Conservation (phyloP, 2,888 invertebrate species). For the Cephus sareptanus region DNA sequence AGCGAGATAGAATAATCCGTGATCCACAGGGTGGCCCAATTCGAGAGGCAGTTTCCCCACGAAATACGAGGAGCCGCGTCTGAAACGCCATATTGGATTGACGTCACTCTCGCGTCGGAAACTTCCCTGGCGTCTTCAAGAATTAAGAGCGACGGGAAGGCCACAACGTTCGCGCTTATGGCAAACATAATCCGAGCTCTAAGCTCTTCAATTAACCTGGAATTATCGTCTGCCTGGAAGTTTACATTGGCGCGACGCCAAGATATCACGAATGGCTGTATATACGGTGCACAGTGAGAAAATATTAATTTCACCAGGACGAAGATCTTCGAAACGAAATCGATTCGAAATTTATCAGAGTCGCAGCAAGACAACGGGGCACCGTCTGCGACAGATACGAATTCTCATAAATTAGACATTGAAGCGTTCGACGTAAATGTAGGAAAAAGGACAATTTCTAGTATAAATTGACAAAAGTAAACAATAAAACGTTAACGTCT, state of each 20-base stretch:
- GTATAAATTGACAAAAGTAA: neutral
- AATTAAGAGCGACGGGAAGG: neutral
- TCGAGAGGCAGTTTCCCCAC: neutral
- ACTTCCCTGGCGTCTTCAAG: neutral
- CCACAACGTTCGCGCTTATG: neutral
- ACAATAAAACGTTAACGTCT: neutral
- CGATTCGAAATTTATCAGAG: neutral
- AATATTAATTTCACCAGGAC: neutral
- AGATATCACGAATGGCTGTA: neutral
- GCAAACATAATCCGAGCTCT: neutral
- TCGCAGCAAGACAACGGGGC: fast-evolving
- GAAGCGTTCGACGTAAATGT: neutral
- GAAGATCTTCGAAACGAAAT: neutral
- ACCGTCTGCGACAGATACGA: neutral
- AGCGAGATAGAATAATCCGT: neutral
- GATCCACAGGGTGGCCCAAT: neutral
- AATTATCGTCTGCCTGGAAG: neutral
- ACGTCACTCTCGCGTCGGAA: neutral
- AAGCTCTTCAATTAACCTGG: neutral
- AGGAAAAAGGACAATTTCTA: neutral
- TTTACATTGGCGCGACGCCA: neutral
- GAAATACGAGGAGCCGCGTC: neutral
- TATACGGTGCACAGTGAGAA: neutral
- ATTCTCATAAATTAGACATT: neutral
- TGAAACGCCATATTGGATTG: neutral